Base-by-base conservation (phyloP, 2,888 invertebrate species). In the Calliscelio sp. region DNA sequence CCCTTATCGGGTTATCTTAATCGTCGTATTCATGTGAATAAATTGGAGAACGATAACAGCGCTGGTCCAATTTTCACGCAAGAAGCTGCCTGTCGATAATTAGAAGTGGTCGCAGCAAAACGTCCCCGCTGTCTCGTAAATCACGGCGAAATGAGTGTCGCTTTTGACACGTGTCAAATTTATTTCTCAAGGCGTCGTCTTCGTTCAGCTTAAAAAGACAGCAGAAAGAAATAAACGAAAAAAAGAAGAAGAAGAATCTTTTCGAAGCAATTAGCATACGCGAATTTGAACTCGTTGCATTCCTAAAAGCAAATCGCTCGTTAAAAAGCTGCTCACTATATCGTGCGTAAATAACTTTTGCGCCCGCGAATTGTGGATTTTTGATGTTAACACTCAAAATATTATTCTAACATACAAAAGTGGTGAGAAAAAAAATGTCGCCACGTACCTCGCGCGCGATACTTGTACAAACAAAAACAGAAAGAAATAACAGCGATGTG, bases 71-170 rank as follows among this genome's bases (percentile, higher is more conserved):
- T 89, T 89, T 88, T 89, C 85, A 46, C 85, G 75, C 84, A 63
- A 78, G 63, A 66, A 57, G 41, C 66, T 38, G 68, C 25, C 14
- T 38, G 61, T 61, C 78, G 66, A 70, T 73, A 66, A 81, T 77
- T 73, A 66, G 71, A 66, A 73, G 80, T 78, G 84, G 70, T 51
- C 55, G 59, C 83, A n/a, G 38, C 8, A 84, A n/a, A 77, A 85
- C 85, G 70, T 84, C 61, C n/a, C 80, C 75, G 81, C 83, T 86
- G 87, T 88, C 89, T 89, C 88, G 85, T 88, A 90, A 90, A 89
- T 90, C 87, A 86, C 81, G 65, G 44, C 74, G 84, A 85, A 87
- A 88, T 82, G 71, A 84, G 77, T 73, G 84, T 86, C 86, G 86
- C 78, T 85, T 86, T 85, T 87, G 86, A 86, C 82, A 83, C 86